A percentile compares a stretch with the other conserved stretches of the same genome.
phyloP scores from a whole-genome alignment of 2,797 vertebrate genomes.

The Onychomys leucogaster region DNA sequence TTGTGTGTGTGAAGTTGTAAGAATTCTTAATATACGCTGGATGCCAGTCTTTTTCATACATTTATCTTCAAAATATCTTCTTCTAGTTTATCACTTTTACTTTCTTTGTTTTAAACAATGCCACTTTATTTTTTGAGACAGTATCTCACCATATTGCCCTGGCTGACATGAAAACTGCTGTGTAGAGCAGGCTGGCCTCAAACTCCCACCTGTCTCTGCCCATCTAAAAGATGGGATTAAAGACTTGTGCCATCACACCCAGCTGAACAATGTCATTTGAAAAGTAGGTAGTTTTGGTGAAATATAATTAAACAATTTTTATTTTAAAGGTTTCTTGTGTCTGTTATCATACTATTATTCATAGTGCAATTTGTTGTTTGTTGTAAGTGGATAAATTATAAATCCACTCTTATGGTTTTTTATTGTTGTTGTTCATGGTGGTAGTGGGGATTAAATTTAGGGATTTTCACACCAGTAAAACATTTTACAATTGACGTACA shows the following conservation, averaged over 20 bases:
- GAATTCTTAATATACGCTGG: conserved; percentile 7
- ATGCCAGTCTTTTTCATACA: background rate
- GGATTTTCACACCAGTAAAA: background rate
- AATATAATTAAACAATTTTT: background rate
- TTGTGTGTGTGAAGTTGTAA: background rate
- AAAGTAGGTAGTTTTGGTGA: conserved; percentile 17
- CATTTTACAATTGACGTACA: background rate
- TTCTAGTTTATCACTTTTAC: background rate
- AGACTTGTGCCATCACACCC: background rate
- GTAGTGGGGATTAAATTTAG: background rate
- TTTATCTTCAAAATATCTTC: background rate
- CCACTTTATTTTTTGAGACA: background rate
- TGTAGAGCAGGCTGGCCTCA: background rate
- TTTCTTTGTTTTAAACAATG: background rate
- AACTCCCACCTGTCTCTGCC: background rate
- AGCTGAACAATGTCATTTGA: background rate
- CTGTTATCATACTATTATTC: background rate
- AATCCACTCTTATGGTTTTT: background rate
- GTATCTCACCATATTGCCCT: background rate
- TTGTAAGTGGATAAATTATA: background rate
- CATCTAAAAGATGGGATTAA: background rate
- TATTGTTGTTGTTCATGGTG: background rate
- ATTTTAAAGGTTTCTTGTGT: background rate
- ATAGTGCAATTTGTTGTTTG: background rate
- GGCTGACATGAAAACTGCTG: background rate